A percentile compares a stretch with the other conserved stretches of the same genome.
Evolutionary conservation across 2,888 invertebrate species (phyloP).

Genomic region (Acleris sparsana): DNA sequence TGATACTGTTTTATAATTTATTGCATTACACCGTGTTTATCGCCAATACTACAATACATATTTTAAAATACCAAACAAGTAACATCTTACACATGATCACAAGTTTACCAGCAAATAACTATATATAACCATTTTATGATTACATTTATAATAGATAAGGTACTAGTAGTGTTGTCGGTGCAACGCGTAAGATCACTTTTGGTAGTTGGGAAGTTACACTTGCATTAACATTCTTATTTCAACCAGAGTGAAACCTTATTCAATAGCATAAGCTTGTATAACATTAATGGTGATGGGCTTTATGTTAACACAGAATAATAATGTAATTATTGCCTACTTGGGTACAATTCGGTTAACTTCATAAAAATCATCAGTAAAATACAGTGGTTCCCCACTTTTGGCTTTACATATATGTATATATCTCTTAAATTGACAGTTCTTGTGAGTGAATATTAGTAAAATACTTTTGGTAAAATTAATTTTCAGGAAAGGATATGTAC

Average conservation of each 20-base stretch:
- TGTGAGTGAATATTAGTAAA: slow-evolving; percentile 6
- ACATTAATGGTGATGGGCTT: slow-evolving; percentile 29
- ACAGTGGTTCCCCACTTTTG: slow-evolving; percentile 15
- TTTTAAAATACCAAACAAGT: no score
- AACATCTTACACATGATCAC: no score
- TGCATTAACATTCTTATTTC: not conserved
- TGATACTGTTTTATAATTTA: no score
- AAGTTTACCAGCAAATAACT: no score
- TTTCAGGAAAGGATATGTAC: not conserved
- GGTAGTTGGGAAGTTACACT: no score
- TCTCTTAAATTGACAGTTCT: slow-evolving; percentile 26
- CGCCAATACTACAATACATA: no score
- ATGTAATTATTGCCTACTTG: slow-evolving; percentile 14
- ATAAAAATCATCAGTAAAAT: slow-evolving; percentile 29
- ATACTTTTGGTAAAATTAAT: not conserved
- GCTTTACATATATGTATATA: slow-evolving; percentile 13
- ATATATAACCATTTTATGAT: no score
- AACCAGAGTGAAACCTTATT: not conserved
- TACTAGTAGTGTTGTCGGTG: no score
- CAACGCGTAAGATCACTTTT: no score
- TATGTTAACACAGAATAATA: slow-evolving; percentile 18
- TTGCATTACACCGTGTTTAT: no score
- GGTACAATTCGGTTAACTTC: slow-evolving; percentile 22
- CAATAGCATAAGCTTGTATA: slow-evolving; percentile 22
- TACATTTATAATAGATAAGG: no score